Percentiles rank a stretch among this genome's conserved stretches.
Conservation (phyloP, 1,140 invertebrate genomes). For the Plutomurus gul region DNA sequence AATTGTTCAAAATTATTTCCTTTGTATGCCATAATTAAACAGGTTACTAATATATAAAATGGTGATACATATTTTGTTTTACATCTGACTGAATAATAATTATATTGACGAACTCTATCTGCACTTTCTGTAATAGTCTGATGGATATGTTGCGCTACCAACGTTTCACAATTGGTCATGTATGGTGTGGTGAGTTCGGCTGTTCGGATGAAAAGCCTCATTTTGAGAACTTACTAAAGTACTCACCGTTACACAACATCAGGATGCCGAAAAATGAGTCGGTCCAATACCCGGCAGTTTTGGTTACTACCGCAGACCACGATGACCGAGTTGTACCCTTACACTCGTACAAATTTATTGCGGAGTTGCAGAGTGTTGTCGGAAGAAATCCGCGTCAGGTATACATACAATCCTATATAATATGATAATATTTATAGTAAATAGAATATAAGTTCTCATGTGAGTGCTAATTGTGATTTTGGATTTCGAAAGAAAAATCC, state of each 20-base stretch:
- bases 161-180: slow-evolving; percentile 96
- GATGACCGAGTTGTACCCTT: slow-evolving; percentile 64
- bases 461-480: slow-evolving; percentile 45
- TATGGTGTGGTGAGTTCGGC: slow-evolving; percentile 97
- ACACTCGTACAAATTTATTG: slow-evolving; percentile 69
- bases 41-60: background rate
- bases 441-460: background rate
- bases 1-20: no score
- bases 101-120: no score
- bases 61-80: no score
- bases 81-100: no score
- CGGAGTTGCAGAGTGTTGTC: slow-evolving; percentile 65
- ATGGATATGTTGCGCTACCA: slow-evolving; percentile 70
- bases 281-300: slow-evolving; percentile 65
- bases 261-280: slow-evolving; percentile 64
- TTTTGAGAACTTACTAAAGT: slow-evolving; percentile 86
- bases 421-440: background rate
- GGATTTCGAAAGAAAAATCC: slow-evolving; percentile 74
- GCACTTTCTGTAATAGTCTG: no score
- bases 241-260: slow-evolving; percentile 95
- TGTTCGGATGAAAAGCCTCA: slow-evolving; percentile 84
- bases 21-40: no score
- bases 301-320: slow-evolving; percentile 68
- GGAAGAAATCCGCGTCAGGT: slow-evolving; percentile 59
- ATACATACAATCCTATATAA: background rate